Percentiles rank a stretch among this genome's conserved stretches.
Conservation (phyloP, 1,140 invertebrate species). For the Magallana ariakensis region DNA sequence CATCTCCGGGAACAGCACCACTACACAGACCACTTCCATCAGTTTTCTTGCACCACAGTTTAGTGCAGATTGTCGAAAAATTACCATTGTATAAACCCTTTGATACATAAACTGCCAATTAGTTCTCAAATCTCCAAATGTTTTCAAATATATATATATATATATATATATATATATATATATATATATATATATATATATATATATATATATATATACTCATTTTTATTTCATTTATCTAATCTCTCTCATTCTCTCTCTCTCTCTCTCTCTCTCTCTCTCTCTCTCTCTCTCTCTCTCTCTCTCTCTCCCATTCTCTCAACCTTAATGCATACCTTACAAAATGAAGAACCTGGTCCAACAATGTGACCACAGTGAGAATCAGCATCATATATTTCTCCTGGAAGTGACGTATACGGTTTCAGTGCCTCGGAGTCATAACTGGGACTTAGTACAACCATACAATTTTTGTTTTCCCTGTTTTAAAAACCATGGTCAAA, state of each 20-base stretch:
- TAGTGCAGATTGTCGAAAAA: not conserved
- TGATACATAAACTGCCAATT: no score
- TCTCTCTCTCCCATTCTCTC: no score
- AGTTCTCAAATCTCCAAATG: no score
- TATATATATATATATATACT: no score
- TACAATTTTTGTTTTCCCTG: constrained; percentile 28
- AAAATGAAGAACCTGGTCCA: constrained; percentile 2
- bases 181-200: no score
- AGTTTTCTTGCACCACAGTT: constrained; percentile 9
- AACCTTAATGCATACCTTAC: not conserved
- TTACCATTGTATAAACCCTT: not conserved
- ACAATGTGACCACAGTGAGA: not conserved
- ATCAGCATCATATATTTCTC: not conserved
- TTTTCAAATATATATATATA: no score
- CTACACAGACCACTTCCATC: not conserved
- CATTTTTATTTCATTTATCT: no score
- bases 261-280: no score
- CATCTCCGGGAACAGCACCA: not conserved
- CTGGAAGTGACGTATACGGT: constrained; percentile 5
- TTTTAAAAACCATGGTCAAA: not conserved
- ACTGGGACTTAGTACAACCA: not conserved
- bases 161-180: no score
- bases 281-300: no score
- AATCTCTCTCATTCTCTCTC: no score
- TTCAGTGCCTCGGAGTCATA: not conserved